Conservation (phyloP, 2,113 vertebrate genomes). For the Corythornis cristatus region DNA sequence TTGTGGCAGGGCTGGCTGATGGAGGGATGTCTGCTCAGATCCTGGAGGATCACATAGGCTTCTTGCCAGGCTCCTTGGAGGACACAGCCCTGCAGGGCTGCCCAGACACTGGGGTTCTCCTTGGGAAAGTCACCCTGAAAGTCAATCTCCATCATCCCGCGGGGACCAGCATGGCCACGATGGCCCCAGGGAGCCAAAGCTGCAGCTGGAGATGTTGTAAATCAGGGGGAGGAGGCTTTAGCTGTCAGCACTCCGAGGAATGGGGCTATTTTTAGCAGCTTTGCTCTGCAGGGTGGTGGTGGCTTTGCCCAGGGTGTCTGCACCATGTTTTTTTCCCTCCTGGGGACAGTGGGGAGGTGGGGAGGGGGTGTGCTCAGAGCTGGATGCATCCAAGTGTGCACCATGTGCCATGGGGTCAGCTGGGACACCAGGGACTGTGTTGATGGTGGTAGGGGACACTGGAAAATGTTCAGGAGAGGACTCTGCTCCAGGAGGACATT, state of each 20-base stretch:
- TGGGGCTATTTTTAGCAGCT: not conserved
- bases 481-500: not conserved
- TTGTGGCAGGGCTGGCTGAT: not conserved
- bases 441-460: not conserved
- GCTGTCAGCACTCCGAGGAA: not conserved
- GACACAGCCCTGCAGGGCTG: not conserved
- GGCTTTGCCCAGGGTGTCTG: not conserved
- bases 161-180: rapidly evolving
- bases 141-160: not conserved
- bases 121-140: not conserved
- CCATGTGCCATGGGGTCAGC: rapidly evolving
- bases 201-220: not conserved
- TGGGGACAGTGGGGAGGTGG: rapidly evolving
- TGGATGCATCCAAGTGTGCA: rapidly evolving
- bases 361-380: rapidly evolving
- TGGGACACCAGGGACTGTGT: rapidly evolving
- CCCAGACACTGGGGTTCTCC: rapidly evolving
- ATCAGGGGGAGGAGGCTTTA: not conserved
- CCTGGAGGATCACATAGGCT: not conserved
- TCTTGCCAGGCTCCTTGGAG: not conserved
- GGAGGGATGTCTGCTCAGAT: not conserved
- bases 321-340: rapidly evolving
- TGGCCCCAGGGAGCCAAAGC: not conserved
- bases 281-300: not conserved
- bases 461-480: not conserved